Base-by-base conservation (phyloP, 2,113 vertebrate genomes). In the Macquaria ambigua region DNA sequence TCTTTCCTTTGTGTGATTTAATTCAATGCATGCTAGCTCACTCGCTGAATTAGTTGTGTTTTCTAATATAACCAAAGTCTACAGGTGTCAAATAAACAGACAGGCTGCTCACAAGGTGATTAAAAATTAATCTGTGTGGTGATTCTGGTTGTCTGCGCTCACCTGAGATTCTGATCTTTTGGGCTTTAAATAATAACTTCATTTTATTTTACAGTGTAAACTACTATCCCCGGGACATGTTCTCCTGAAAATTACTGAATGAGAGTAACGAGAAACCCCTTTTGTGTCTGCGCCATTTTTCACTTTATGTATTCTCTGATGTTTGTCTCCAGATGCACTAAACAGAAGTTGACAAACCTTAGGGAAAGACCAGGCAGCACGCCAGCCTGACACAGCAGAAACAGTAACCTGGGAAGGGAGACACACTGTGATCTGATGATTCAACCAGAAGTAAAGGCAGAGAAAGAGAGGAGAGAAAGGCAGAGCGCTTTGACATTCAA, bases 81-180 rank as follows among this genome's bases (percentile, higher is more conserved):
- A 96, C 95, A 96, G 95, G 95, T 96, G 95, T 96, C 95, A 96
- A 96, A 96, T 96, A 94, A 96, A 96, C 95, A 96, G 95, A 95
- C 90, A 86, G 91, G 92, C 87, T 81, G 83, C 84, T 82, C 53
- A 74, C 50, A 53, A 55, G 82, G 75, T 82, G 74, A 59, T 79
- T 61, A 76, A 48, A 74, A 59, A 75, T 34, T 63, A 50, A 80
- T 85, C 74, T 76, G 69, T 90, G 74, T 90, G 81, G 31, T 86
- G 73, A 56, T 81, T 88, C 70, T 71, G 59, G 64, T 86, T 83
- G 52, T 87, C 75, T 77, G 74, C 71, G 16, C 79, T 89, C 77
- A 75, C 59, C 63, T 86, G 71, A 83, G 31, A 67, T 61, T 63
- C 73, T 69, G 23, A 48, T 70, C 77, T 75, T 75, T 70, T 46